Base-by-base conservation (phyloP, 2,113 vertebrate species). In the Psilopsiagon aymara region DNA sequence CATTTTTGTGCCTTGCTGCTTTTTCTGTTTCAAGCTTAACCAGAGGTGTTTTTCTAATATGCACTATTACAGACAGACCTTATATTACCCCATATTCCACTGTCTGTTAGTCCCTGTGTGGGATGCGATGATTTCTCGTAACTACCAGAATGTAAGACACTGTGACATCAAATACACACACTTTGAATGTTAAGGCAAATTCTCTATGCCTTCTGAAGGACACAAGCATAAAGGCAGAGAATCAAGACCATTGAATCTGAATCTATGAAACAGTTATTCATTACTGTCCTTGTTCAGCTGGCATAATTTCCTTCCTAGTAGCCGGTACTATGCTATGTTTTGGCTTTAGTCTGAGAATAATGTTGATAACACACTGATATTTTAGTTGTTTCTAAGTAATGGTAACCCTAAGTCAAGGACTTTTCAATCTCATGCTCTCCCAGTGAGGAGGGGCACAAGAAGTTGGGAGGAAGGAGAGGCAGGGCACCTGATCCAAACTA, bases 101-200 rank as follows among this genome's bases (percentile, higher is more conserved):
- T 9, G 52, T 55, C 41, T 95, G 59, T 52, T 96, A 91, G 97
- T 95, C 90, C 49, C 62, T 37, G 2, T 51, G 55, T 85, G 82
- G 76, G 79, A 75, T 8, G 4, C 33, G 28, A 49, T 92, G 82
- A 92, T 96, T 91, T 43, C 86, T 91, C 62, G 81, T 78, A 93
- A 82, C 70, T 87, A 90, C 47, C 46, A 95, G 35, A 92, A 92
- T 63, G 24, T 37, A 81, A 82, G 67, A 70, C 66, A 47, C 3
- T 76, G 53, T 82, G 92, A 46, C 6, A 75, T 77, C 47, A 86
- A 92, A 85, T 60, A 73, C 33, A 60, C 12, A 12, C 29, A 11
- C 41, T 95, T 81, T 4, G 2, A 83, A 64, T 80, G 49, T 88
- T 81, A 67, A 0, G 2, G 35, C 19, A 44, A 88, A 70, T 82